Evolutionary conservation across 2,113 vertebrate species (phyloP).

Genomic region (Tor tambroides): DNA sequence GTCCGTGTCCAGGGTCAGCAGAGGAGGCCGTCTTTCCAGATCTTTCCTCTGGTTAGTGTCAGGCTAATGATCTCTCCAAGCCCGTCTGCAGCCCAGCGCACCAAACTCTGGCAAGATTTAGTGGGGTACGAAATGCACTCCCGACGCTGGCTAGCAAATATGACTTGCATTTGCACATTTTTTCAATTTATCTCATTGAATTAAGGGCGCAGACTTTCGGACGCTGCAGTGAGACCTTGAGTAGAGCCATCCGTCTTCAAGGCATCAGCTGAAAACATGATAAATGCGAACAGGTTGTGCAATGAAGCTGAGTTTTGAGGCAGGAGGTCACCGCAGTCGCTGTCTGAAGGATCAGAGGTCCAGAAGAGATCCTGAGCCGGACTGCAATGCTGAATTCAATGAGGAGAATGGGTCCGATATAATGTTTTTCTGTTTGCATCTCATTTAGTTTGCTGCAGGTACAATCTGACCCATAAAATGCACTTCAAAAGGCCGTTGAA

Average conservation of each 20-base stretch:
- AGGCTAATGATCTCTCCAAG: constrained; percentile 12
- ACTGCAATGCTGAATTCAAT: not conserved
- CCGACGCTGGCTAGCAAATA: constrained; percentile 46
- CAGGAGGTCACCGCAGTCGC: not conserved
- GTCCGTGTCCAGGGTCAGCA: constrained; percentile 14
- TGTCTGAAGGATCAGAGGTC: not conserved
- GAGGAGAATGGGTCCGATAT: no score
- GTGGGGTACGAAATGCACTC: constrained; percentile 12
- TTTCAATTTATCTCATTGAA: constrained; percentile 67
- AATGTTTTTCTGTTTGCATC: no score
- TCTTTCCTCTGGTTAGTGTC: constrained; percentile 67
- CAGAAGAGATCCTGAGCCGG: not conserved
- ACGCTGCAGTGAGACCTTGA: constrained; percentile 53
- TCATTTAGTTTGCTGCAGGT: not conserved
- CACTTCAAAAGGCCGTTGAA: not conserved
- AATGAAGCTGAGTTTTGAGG: not conserved
- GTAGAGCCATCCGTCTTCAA: constrained; percentile 24
- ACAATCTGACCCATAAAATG: not conserved
- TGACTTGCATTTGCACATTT: constrained; percentile 63
- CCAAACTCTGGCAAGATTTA: constrained; percentile 58
- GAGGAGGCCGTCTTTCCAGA: constrained; percentile 25
- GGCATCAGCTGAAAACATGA: constrained; percentile 38
- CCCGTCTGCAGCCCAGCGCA: constrained; percentile 53
- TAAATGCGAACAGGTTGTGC: constrained; percentile 1
- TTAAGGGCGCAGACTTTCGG: constrained; percentile 65